Percentiles rank a stretch among this genome's conserved stretches.
Conservation (phyloP, 2,888 invertebrate species). For the Nomada ruficornis region DNA sequence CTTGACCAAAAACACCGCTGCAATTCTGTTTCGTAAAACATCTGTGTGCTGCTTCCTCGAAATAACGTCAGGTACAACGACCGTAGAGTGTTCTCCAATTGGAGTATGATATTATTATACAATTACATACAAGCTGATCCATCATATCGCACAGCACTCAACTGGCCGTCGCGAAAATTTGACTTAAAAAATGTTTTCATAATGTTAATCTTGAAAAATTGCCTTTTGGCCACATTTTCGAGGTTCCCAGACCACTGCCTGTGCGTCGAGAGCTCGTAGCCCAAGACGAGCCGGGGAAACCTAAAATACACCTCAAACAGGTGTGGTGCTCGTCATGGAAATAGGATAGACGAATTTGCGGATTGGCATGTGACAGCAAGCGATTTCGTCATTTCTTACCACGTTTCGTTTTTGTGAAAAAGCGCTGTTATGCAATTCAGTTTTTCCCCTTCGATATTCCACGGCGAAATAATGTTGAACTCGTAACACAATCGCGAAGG, state of each 20-base stretch:
- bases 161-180: too few species aligned
- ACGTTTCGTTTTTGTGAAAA: conserved; percentile 50
- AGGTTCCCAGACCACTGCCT: too few species aligned
- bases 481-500: background rate
- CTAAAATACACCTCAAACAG: conserved; percentile 77
- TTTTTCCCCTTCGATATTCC: conserved; percentile 32
- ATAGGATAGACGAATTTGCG: conserved; percentile 73
- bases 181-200: too few species aligned
- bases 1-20: background rate
- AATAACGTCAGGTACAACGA: background rate
- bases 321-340: conserved; percentile 74
- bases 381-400: conserved; percentile 61
- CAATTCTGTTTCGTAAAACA: background rate
- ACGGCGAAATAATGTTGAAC: conserved; percentile 16
- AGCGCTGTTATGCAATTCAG: conserved; percentile 31
- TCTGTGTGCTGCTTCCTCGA: background rate
- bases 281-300: conserved; percentile 35
- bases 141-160: conserved; percentile 15
- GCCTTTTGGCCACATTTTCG: too few species aligned
- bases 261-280: conserved; percentile 15
- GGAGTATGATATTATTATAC: background rate
- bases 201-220: too few species aligned
- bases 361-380: conserved; percentile 70
- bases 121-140: conserved; percentile 11
- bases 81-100: conserved; percentile 8